These are phyloP conservation scores for Criorhina ranunculi DNA, from an alignment of 2,888 invertebrate species.

Conservation along the genomic window DNA sequence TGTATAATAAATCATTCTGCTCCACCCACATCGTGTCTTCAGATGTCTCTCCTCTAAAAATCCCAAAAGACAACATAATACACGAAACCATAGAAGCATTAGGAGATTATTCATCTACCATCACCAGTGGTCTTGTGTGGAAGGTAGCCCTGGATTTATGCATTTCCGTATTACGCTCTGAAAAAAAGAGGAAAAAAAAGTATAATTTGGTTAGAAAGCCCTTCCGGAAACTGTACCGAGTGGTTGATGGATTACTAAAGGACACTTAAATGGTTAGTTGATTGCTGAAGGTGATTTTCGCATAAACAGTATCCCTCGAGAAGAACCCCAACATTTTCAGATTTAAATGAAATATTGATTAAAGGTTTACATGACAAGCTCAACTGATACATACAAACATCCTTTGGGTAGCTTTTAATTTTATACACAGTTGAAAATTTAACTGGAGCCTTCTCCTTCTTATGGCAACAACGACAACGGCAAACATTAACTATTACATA, in stretches of 20 bases:
- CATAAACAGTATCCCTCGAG: neutral
- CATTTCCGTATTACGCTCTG: neutral
- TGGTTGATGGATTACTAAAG: slow-evolving; percentile 60
- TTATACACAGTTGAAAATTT: too few relatives aligned
- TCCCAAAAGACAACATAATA: slow-evolving; percentile 72
- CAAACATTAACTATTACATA: slow-evolving; percentile 28
- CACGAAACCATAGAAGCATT: slow-evolving; percentile 65
- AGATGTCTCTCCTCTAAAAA: slow-evolving; percentile 57
- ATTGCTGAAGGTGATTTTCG: slow-evolving; percentile 62
- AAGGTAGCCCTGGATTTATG: slow-evolving; percentile 18
- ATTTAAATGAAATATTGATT: slow-evolving; percentile 10
- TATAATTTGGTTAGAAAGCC: slow-evolving; percentile 51
- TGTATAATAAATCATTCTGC: slow-evolving; percentile 69
- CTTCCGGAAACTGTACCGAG: slow-evolving; percentile 32
- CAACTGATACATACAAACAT: neutral
- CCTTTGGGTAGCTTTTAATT: too few relatives aligned
- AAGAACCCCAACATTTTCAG: neutral
- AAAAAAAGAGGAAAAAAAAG: slow-evolving; percentile 15
- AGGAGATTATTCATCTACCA: slow-evolving; percentile 68
- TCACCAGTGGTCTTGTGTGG: slow-evolving; percentile 18
- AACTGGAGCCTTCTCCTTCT: too few relatives aligned
- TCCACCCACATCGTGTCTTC: slow-evolving; percentile 50
- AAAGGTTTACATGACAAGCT: neutral
- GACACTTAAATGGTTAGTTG: slow-evolving; percentile 56
- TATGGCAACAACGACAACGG: neutral